Conservation (phyloP, 2,113 vertebrate species). For the Camelus dromedarius region DNA sequence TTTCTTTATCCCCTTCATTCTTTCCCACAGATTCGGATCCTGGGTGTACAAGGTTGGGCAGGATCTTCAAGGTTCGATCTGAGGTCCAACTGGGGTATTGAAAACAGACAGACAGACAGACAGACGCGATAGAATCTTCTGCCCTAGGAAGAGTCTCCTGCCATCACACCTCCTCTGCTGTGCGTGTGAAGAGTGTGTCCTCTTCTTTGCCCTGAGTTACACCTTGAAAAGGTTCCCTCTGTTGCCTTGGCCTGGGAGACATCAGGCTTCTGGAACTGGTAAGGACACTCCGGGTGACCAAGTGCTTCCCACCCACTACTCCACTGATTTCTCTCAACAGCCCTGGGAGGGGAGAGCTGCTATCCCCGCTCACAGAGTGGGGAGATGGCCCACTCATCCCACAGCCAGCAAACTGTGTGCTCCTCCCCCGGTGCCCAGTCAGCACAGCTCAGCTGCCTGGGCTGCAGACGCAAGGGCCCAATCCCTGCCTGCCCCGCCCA, state of each 20-base stretch:
- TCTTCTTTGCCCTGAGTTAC: neutral
- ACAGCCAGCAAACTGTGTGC: neutral
- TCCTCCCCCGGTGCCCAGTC: neutral
- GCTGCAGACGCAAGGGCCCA: neutral
- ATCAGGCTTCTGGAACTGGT: neutral
- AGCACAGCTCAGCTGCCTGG: neutral
- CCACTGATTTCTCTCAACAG: neutral
- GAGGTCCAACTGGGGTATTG: neutral
- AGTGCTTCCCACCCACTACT: neutral
- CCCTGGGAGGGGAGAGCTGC: neutral
- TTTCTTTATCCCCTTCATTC: neutral
- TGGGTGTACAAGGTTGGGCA: neutral
- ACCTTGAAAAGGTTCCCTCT: neutral
- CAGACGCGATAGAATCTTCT: neutral
- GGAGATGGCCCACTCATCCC: neutral
- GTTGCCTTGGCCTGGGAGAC: neutral
- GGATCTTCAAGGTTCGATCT: neutral
- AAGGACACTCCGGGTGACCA: accelerated
- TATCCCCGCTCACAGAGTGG: neutral
- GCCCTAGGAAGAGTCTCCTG: neutral
- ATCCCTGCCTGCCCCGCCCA: neutral
- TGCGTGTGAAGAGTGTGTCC: accelerated
- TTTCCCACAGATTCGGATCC: neutral
- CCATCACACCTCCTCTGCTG: neutral
- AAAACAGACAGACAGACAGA: neutral